Evolutionary conservation across 2,888 invertebrate genomes (phyloP), one percentile per base, ranked within the genome.

Genomic region (Euclidia mi): DNA sequence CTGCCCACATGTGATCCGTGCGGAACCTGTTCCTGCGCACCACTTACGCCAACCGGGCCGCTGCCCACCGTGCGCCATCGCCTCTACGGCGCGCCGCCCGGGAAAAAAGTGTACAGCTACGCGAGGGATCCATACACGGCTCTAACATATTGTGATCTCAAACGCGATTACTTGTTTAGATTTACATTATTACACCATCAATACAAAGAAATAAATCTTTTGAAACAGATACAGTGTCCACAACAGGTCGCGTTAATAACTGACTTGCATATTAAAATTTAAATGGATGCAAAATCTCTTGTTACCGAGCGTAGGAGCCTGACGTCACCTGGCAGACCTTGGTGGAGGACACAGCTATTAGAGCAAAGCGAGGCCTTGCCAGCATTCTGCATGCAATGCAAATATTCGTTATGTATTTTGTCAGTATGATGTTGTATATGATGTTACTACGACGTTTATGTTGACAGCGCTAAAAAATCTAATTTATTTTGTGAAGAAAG

Each of bases 271-370:
- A 57, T 60, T 58, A 67, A 40, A 61, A 68, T 78, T 65, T 72
- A 68, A 71, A 64, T 80, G 68, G 67, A 82, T 84, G 83, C 82
- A 81, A 84, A 88, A 87, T 88, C 85, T 88, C 83, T 85, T 84
- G 87, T 87, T 87, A 85, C 88, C 81, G 78, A 82, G 87, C 84
- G 88, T 86, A 88, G 84, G 80, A 83, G 83, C 65, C 63, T 91
- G 89, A 91, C 91, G 91, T 91, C 91, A 91, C 74, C 82, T 81
- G 77, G 84, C 78, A 90, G 85, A 88, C 93, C 92, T 93, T 91
- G 92, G 80, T 68, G 84, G 85, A 90, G 91, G 91, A 90, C 91
- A 87, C 82, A 83, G 82, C 88, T 91, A 90, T 90, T 91, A 91
- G 88, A 91, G 85, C 89, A 86, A 84, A 78, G 85, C 90, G 82